Evolutionary conservation across 2,113 vertebrate genomes (phyloP), one percentile per base, ranked within the genome.

Genomic region (Gymnocephalus cernua): DNA sequence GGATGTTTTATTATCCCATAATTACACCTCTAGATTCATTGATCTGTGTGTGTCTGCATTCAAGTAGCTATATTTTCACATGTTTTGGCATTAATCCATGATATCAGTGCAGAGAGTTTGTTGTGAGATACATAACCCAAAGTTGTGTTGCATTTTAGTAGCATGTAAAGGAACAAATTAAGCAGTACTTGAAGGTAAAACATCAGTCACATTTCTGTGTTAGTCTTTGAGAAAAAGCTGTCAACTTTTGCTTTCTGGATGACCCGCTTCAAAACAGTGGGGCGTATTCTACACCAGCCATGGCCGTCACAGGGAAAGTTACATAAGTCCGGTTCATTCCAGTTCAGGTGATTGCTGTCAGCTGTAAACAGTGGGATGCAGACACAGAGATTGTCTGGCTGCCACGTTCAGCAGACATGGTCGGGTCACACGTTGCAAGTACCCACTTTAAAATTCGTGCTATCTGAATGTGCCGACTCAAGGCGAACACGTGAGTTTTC

Each of bases 281-380:
- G 80, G 19, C 69, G 86, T 66, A 82, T 80, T 83, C 78, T 48
- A 62, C 68, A 84, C 66, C 82, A 79, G 86, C 76, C 63, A 21
- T 58, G 61, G 83, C 79, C 81, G 19, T 89, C 89, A 69, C 82
- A 56, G 75, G 59, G 79, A 87, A 82, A 63, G 73, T 92, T 92
- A 85, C 86, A 29, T 88, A 92, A 93, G 89, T 84, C 77, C 5
- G 58, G 84, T 90, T 94, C 83, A 92, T 90, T 93, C 87, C 88
- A 87, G 90, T 89, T 91, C 84, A 93, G 91, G 91, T 94, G 93
- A 94, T 91, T 90, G 86, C 88, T 92, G 83, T 93, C 91, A 93
- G 91, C 90, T 94, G 93, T 71, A 80, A 83, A 83, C 91, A 90
- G 86, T 77, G 59, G 72, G 85, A 89, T 44, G 27, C 84, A 86